Evolutionary conservation across 2,888 invertebrate genomes (phyloP).

Genomic region (Dusona sp.): DNA sequence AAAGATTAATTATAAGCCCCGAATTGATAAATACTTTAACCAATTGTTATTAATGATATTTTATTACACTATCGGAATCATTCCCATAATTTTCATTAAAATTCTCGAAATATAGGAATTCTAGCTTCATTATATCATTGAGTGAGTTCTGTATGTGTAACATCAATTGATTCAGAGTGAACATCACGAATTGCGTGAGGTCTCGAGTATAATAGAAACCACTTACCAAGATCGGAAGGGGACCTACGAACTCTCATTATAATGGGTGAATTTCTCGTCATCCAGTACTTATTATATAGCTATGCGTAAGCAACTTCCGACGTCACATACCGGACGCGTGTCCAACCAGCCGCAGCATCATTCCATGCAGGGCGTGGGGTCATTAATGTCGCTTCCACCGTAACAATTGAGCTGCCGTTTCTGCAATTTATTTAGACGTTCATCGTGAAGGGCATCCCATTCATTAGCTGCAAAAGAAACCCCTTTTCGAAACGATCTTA

Average conservation of each 20-base stretch:
- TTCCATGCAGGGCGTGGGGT: neutral
- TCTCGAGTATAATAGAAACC: neutral
- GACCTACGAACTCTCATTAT: constrained; percentile 2
- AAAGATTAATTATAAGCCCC: too few relatives aligned
- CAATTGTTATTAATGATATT: too few relatives aligned
- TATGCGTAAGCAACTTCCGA: constrained; percentile 4
- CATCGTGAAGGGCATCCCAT: neutral
- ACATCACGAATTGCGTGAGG: neutral
- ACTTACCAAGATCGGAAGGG: neutral
- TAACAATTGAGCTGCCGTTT: neutral
- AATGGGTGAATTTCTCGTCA: constrained; percentile 11
- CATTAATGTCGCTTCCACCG: neutral
- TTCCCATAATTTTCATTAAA: neutral
- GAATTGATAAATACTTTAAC: too few relatives aligned
- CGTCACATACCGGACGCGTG: constrained; percentile 23
- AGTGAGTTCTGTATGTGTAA: neutral
- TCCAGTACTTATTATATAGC: constrained; percentile 8
- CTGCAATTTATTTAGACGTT: neutral
- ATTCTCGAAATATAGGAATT: neutral
- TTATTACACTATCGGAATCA: neutral
- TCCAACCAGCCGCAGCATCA: constrained; percentile 25
- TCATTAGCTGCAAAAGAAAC: neutral
- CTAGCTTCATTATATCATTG: neutral
- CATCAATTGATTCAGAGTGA: constrained; percentile 2
- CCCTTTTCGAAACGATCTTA: neutral